phyloP scores from a whole-genome alignment of 2,888 invertebrate genomes.

The Timandra comae region DNA sequence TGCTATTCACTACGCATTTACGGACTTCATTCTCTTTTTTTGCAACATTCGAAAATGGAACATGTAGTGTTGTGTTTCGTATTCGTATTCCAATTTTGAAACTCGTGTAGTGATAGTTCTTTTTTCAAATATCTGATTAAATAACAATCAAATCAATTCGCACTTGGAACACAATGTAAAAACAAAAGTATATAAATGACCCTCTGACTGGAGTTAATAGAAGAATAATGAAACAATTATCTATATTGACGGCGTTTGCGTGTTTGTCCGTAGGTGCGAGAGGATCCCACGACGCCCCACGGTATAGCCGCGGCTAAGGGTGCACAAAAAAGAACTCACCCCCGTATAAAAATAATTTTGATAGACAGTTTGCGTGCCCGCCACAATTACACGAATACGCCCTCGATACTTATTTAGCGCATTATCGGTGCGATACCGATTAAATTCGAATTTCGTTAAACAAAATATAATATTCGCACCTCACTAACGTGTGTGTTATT shows the following conservation, averaged over 20 bases:
- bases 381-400: constrained; percentile 56
- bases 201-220: constrained; percentile 67
- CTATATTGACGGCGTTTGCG: constrained; percentile 61
- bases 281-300: constrained; percentile 45
- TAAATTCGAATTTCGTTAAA: constrained; percentile 54
- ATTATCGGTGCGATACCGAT: constrained; percentile 65
- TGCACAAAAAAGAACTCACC: constrained; percentile 53
- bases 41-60: too few species aligned
- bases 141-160: too few species aligned
- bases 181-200: too few species aligned
- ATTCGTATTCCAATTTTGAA: too few species aligned
- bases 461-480: constrained; percentile 60
- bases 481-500: constrained; percentile 49
- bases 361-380: constrained; percentile 74
- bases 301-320: constrained; percentile 46
- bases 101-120: too few species aligned
- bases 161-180: too few species aligned
- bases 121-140: too few species aligned
- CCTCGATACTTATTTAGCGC: constrained; percentile 67
- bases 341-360: constrained; percentile 70
- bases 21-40: constrained; percentile 10
- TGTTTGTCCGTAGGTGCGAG: constrained; percentile 41
- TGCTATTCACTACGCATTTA: constrained; percentile 14
- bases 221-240: constrained; percentile 76
- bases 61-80: too few species aligned